These are phyloP conservation scores for Drosophila leontia DNA, from an alignment of 1,140 invertebrate species.

Conservation along the genomic window DNA sequence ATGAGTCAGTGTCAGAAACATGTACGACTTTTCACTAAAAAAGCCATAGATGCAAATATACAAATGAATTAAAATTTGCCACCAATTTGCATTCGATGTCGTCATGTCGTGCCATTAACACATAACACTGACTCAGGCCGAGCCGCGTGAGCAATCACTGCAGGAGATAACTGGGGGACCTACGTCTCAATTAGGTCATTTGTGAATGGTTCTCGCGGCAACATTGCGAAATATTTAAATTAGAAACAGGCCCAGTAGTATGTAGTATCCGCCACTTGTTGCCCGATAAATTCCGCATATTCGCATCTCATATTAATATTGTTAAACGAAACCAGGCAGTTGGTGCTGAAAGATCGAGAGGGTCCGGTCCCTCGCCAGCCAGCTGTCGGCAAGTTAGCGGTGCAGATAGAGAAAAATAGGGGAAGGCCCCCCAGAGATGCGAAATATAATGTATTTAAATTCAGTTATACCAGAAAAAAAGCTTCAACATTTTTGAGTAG, in stretches of 20 bases:
- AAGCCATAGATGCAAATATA: slow-evolving; percentile 9
- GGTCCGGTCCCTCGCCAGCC: not conserved
- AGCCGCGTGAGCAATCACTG: slow-evolving; percentile 17
- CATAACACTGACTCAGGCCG: slow-evolving; percentile 24
- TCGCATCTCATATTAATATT: slow-evolving; percentile 52
- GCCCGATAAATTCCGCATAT: slow-evolving; percentile 44
- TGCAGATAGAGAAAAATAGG: slow-evolving; percentile 10
- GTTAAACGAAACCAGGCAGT: slow-evolving; percentile 51
- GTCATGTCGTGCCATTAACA: slow-evolving; percentile 15
- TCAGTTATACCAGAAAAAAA: no score
- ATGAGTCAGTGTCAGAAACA: slow-evolving; percentile 34
- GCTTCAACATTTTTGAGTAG: no score
- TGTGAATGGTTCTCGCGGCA: slow-evolving; percentile 42
- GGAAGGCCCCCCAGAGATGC: not conserved
- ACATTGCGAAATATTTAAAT: slow-evolving; percentile 73
- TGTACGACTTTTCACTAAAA: slow-evolving; percentile 37
- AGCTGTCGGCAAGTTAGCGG: slow-evolving; percentile 25
- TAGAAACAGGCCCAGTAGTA: slow-evolving; percentile 60
- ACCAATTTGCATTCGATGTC: slow-evolving; percentile 46
- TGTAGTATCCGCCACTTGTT: slow-evolving; percentile 57
- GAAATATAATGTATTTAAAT: not conserved
- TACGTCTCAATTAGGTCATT: slow-evolving; percentile 63
- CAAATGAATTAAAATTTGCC: slow-evolving; percentile 40
- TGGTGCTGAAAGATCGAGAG: slow-evolving; percentile 24
- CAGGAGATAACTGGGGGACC: slow-evolving; percentile 26